Evolutionary conservation across 2,797 vertebrate genomes (phyloP).

Genomic region (Sebastes diploproa): DNA sequence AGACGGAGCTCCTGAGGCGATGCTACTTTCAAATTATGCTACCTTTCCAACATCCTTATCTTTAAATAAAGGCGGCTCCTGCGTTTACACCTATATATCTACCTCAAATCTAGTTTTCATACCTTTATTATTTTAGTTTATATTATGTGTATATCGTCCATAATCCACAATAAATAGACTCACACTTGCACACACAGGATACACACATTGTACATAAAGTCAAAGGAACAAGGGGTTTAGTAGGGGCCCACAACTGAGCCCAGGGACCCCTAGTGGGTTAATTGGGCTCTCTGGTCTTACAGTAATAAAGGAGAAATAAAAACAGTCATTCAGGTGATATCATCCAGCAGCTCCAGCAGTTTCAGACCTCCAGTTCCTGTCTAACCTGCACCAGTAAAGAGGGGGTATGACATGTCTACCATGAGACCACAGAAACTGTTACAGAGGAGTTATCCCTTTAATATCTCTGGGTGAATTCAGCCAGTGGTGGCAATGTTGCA

Average conservation of each 20-base stretch:
- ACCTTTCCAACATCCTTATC: no score
- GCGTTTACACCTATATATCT: neutral
- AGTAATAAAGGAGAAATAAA: neutral
- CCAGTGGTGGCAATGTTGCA: neutral
- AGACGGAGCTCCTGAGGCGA: no score
- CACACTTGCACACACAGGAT: no score
- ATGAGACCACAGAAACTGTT: neutral
- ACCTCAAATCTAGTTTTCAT: neutral
- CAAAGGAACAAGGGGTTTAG: neutral
- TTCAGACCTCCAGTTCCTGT: neutral
- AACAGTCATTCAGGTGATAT: neutral
- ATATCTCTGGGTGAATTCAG: neutral
- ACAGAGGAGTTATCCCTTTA: neutral
- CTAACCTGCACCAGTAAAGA: neutral
- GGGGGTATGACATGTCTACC: no score
- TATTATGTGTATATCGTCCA: neutral
- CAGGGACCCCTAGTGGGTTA: neutral
- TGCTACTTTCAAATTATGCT: no score
- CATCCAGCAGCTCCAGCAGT: neutral
- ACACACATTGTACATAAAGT: neutral
- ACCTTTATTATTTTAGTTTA: no score
- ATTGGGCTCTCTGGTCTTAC: neutral
- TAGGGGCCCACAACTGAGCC: no score
- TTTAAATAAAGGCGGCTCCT: neutral
- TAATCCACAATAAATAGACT: no score